Percentiles rank a stretch among this genome's conserved stretches.
phyloP scores from a whole-genome alignment of 2,888 invertebrate genomes.

The Chymomyza amoena region DNA sequence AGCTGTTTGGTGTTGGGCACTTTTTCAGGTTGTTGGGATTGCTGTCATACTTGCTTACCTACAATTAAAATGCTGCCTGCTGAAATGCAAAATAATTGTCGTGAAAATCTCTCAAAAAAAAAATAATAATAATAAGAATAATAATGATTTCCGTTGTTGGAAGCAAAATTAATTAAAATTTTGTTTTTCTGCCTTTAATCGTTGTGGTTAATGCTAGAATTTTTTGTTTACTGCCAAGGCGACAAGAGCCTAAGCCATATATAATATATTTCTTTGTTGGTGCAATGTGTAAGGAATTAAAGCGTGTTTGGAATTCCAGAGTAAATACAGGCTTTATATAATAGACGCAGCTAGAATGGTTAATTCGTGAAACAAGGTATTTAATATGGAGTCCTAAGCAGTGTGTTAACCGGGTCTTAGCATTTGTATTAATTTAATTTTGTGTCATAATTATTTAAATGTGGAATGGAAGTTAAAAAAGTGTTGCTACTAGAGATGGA shows the following conservation, averaged over 20 bases:
- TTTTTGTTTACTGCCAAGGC: slow-evolving; percentile 9
- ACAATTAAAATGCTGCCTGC: slow-evolving; percentile 46
- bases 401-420: not conserved
- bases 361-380: not conserved
- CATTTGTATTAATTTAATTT: not conserved
- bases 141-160: slow-evolving; percentile 52
- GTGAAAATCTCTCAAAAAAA: slow-evolving; percentile 26
- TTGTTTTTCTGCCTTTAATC: slow-evolving; percentile 29
- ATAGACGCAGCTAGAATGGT: not conserved
- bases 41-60: slow-evolving; percentile 34
- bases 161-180: slow-evolving; percentile 58
- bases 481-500: too few relatives aligned
- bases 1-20: not conserved
- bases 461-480: not conserved
- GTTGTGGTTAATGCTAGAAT: slow-evolving; percentile 11
- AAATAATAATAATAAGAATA: slow-evolving; percentile 35
- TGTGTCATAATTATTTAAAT: not conserved
- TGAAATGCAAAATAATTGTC: slow-evolving; percentile 50
- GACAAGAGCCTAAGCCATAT: not conserved
- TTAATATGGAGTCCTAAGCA: not conserved
- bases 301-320: not conserved
- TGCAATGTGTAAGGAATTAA: slow-evolving; percentile 2
- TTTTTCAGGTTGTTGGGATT: not conserved
- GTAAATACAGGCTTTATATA: not conserved
- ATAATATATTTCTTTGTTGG: slow-evolving; percentile 8